These are phyloP conservation scores for Pachliopta kotzebuea DNA, from an alignment of 2,888 invertebrate species.

Conservation along the genomic window DNA sequence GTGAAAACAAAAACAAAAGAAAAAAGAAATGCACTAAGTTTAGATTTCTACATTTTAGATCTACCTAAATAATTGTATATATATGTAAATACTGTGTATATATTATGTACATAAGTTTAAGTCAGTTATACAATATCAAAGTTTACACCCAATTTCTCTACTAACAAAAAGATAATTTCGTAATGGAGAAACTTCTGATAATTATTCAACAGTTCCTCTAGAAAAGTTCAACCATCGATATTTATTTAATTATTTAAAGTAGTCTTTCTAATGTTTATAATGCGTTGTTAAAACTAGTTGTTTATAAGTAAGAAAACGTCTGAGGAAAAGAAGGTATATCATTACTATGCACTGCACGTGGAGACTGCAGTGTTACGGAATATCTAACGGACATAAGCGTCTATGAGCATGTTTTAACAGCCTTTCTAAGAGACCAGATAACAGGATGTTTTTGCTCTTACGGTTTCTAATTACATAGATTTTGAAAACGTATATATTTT, in stretches of 20 bases:
- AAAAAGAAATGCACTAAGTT: too few relatives aligned
- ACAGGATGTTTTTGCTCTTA: constrained; percentile 6
- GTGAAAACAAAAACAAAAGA: too few relatives aligned
- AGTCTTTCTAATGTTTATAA: constrained; percentile 11
- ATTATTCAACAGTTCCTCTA: constrained; percentile 5
- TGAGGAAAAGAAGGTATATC: constrained; percentile 1
- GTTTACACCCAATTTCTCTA: too few relatives aligned
- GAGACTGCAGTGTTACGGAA: constrained; percentile 7
- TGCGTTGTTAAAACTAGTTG: constrained; percentile 1
- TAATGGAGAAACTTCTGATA: constrained; percentile 1
- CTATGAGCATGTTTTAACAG: constrained; percentile 1
- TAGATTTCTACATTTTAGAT: too few relatives aligned
- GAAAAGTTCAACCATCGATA: constrained; percentile 5
- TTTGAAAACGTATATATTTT: neutral
- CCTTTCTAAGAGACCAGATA: constrained; percentile 9
- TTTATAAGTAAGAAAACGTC: constrained; percentile 7
- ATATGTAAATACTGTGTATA: too few relatives aligned
- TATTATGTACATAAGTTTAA: too few relatives aligned
- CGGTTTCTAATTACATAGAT: constrained; percentile 3
- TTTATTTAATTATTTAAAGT: neutral
- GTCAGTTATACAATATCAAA: too few relatives aligned
- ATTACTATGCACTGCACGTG: constrained; percentile 21
- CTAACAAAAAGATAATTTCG: constrained; percentile 1
- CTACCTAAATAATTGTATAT: too few relatives aligned
- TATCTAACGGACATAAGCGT: constrained; percentile 6